phyloP scores from a whole-genome alignment of 2,888 invertebrate species.

The Drosophila nr. fundita region DNA sequence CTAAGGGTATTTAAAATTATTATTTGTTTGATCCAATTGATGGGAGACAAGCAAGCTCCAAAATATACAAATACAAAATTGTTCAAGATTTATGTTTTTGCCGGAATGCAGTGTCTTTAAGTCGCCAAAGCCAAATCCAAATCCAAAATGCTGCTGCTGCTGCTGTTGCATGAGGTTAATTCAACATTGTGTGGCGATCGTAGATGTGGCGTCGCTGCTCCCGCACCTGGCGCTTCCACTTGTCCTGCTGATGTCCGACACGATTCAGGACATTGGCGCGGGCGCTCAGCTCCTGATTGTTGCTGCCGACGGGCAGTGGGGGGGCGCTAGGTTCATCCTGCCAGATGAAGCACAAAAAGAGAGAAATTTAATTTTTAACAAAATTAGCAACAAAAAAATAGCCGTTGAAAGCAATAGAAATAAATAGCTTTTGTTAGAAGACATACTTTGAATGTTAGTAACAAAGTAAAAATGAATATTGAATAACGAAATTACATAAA shows the following conservation, averaged over 20 bases:
- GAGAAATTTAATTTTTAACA: constrained; percentile 29
- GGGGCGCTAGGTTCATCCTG: constrained; percentile 87
- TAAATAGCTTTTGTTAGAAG: constrained; percentile 14
- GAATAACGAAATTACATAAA: constrained; percentile 36
- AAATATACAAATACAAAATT: constrained; percentile 30
- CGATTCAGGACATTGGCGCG: constrained; percentile 94
- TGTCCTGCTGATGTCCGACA: constrained; percentile 98
- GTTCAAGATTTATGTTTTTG: constrained; percentile 37
- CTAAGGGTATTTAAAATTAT: constrained; percentile 51
- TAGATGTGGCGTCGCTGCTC: constrained; percentile 94
- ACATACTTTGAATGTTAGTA: constrained; percentile 37
- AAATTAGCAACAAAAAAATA: constrained; percentile 41
- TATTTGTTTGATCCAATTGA: constrained; percentile 54
- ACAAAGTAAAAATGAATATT: background rate
- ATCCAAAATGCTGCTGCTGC: background rate
- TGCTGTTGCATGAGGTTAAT: constrained; percentile 86
- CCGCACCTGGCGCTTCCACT: constrained; percentile 98
- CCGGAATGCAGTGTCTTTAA: constrained; percentile 68
- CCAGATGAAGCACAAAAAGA: constrained; percentile 20
- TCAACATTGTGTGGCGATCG: constrained; percentile 98
- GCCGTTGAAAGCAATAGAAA: constrained; percentile 8
- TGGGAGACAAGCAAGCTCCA: constrained; percentile 24
- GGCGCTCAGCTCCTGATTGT: constrained; percentile 91
- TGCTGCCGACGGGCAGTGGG: constrained; percentile 86
- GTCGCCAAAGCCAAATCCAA: constrained; percentile 49